These are phyloP conservation scores for Abramis brama DNA, from an alignment of 2,113 vertebrate species.

Conservation along the genomic window DNA sequence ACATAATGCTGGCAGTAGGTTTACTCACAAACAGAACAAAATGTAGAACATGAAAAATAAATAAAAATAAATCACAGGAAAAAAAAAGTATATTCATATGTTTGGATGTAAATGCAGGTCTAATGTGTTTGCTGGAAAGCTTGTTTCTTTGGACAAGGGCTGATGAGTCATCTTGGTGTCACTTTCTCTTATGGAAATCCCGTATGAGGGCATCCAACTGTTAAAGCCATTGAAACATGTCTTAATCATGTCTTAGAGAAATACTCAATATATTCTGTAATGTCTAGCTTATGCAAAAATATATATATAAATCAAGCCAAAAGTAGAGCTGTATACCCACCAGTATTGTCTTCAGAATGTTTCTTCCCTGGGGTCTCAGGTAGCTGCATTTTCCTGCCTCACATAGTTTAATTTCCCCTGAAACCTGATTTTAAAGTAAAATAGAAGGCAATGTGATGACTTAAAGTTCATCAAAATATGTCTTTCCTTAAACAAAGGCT, in stretches of 20 bases:
- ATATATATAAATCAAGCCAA: too few species aligned
- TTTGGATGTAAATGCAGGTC: slow-evolving; percentile 2
- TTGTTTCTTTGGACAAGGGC: slow-evolving; percentile 32
- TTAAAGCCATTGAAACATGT: neutral
- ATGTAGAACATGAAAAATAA: slow-evolving; percentile 27
- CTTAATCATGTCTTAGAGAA: neutral
- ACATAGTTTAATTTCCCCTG: slow-evolving; percentile 78
- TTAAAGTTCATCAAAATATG: neutral
- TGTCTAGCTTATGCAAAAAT: neutral
- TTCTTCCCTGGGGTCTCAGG: slow-evolving; percentile 74
- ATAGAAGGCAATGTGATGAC: too few species aligned
- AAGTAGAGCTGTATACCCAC: slow-evolving; percentile 66
- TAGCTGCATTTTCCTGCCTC: slow-evolving; percentile 78
- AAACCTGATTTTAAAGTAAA: slow-evolving; percentile 64
- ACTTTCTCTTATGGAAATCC: slow-evolving; percentile 81
- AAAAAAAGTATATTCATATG: neutral
- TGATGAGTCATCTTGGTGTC: slow-evolving; percentile 44
- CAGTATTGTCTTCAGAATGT: slow-evolving; percentile 74
- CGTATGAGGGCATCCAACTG: slow-evolving; percentile 78
- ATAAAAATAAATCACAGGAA: slow-evolving; percentile 27
- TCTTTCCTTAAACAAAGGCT: neutral
- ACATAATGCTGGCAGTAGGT: slow-evolving; percentile 44
- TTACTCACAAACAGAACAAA: slow-evolving; percentile 31
- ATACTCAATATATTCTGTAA: neutral
- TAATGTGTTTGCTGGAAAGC: neutral